Evolutionary conservation across 1,140 invertebrate species (phyloP).

Genomic region (Pseudobourletiella spinata): DNA sequence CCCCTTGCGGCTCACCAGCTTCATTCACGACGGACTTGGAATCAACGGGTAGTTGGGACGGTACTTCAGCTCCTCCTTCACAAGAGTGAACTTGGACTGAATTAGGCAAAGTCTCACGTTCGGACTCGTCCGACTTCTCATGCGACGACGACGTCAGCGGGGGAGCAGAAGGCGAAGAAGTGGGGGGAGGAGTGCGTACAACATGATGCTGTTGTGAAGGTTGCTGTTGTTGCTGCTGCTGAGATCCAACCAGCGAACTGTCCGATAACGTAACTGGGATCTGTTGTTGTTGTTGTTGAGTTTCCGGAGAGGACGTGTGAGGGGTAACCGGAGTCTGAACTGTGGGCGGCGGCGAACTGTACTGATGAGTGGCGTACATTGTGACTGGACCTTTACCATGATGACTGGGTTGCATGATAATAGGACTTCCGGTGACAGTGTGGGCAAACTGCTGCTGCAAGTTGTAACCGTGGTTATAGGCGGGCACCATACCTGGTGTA

Average conservation of each 20-base stretch:
- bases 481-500: too few relatives aligned
- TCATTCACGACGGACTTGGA: too few relatives aligned
- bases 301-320: not conserved
- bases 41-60: too few relatives aligned
- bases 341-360: not conserved
- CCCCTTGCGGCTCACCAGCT: too few relatives aligned
- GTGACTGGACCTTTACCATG: not conserved
- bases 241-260: not conserved
- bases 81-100: too few relatives aligned
- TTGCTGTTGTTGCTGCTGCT: not conserved
- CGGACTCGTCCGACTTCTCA: too few relatives aligned
- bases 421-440: slow-evolving; percentile 27
- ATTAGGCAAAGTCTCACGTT: too few relatives aligned
- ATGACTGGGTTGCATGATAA: slow-evolving; percentile 22
- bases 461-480: too few relatives aligned
- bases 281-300: not conserved
- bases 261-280: not conserved
- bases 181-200: too few relatives aligned
- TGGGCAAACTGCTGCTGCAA: slow-evolving; percentile 12
- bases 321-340: not conserved
- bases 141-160: too few relatives aligned
- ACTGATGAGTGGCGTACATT: not conserved
- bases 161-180: not conserved
- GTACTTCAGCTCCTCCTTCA: too few relatives aligned
- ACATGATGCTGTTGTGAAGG: not conserved